phyloP scores from a whole-genome alignment of 2,797 vertebrate species.

The Sebastes matsubarae region DNA sequence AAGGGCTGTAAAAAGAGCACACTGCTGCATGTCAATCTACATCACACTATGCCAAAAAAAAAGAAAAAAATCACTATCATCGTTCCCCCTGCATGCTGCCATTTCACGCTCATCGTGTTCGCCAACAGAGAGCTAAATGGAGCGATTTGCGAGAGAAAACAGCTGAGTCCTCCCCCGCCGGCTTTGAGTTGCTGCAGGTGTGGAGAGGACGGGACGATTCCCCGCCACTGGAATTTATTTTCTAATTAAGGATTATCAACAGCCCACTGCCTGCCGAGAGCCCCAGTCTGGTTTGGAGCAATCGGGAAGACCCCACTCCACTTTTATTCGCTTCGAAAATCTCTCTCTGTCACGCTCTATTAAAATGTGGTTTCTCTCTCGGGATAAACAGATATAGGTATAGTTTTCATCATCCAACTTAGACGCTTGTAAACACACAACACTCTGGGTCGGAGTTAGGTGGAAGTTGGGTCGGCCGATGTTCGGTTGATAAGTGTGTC shows the following conservation, averaged over 20 bases:
- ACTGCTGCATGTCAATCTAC: slow-evolving; percentile 17
- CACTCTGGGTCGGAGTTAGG: neutral
- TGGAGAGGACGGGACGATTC: slow-evolving; percentile 60
- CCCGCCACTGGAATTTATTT: slow-evolving; percentile 73
- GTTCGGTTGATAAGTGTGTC: neutral
- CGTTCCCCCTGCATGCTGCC: slow-evolving; percentile 14
- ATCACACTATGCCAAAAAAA: neutral
- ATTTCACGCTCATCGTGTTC: slow-evolving; percentile 52
- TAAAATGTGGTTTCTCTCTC: slow-evolving; percentile 29
- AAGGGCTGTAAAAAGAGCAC: neutral
- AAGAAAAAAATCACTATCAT: neutral
- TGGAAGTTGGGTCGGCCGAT: neutral
- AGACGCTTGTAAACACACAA: slow-evolving; percentile 7
- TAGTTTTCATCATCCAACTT: slow-evolving; percentile 22
- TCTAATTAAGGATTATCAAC: slow-evolving; percentile 83
- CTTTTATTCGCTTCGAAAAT: slow-evolving; percentile 45
- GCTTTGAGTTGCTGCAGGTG: slow-evolving; percentile 68
- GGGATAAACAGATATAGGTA: slow-evolving; percentile 22
- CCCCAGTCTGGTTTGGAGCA: slow-evolving; percentile 48
- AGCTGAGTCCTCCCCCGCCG: slow-evolving; percentile 59
- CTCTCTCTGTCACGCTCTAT: slow-evolving; percentile 44
- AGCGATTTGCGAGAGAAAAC: slow-evolving; percentile 56
- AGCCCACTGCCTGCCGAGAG: slow-evolving; percentile 69
- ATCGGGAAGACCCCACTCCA: slow-evolving; percentile 56
- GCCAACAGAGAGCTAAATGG: slow-evolving; percentile 60